These are phyloP conservation scores for Prosapia bicincta DNA, from an alignment of 2,888 invertebrate species.

Conservation along the genomic window DNA sequence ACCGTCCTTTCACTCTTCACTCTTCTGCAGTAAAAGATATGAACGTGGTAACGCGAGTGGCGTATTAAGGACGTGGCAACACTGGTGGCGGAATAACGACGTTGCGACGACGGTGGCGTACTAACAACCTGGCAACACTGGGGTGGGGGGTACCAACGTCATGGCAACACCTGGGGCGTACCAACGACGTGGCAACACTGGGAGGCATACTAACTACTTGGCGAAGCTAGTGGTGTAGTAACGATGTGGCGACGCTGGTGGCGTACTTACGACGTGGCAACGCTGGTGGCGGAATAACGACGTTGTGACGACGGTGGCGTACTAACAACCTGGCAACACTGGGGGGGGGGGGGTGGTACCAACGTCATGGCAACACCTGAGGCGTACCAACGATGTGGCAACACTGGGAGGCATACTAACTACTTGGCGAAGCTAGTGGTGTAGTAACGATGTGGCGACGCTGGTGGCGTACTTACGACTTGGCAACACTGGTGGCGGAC, in stretches of 20 bases:
- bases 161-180: too few relatives aligned
- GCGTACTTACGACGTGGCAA: neutral
- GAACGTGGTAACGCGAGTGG: neutral
- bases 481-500: neutral
- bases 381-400: too few relatives aligned
- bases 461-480: neutral
- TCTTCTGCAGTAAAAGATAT: too few relatives aligned
- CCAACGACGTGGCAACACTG: too few relatives aligned
- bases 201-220: too few relatives aligned
- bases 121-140: neutral
- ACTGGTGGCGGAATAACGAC: neutral
- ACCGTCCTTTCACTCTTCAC: too few relatives aligned
- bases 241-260: neutral
- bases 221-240: too few relatives aligned
- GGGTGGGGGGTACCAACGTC: neutral
- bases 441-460: neutral
- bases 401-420: too few relatives aligned
- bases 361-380: too few relatives aligned
- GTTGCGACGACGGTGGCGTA: neutral
- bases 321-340: neutral
- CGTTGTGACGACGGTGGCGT: neutral
- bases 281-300: neutral
- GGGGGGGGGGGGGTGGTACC: neutral
- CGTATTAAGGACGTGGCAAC: neutral
- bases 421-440: too few relatives aligned